These are phyloP conservation scores for Zosterops lateralis DNA, from an alignment of 2,113 vertebrate genomes.

Conservation along the genomic window DNA sequence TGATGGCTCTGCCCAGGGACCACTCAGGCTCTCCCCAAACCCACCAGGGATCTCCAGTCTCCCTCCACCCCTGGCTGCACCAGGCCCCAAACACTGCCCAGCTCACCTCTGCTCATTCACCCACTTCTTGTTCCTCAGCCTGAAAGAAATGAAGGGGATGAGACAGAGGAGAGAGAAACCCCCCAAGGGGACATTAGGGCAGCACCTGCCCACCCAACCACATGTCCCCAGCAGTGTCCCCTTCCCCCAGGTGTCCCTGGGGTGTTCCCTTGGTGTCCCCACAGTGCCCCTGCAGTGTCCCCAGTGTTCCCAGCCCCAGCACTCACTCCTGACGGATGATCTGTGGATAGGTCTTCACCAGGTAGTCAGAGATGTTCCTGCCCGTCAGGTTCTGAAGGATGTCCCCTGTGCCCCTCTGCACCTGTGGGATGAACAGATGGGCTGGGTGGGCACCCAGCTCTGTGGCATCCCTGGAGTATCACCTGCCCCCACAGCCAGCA, in stretches of 20 bases:
- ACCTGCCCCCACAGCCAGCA: accelerated
- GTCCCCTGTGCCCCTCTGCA: conserved; percentile 51
- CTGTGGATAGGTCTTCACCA: conserved; percentile 91
- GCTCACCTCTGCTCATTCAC: conserved; percentile 90
- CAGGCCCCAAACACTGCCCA: background rate
- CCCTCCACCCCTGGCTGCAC: accelerated
- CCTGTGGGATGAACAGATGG: background rate
- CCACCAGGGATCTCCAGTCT: background rate
- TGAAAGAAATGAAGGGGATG: conserved; percentile 5
- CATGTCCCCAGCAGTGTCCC: background rate
- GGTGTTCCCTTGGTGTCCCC: background rate
- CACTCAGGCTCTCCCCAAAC: too few species aligned
- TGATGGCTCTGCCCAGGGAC: background rate
- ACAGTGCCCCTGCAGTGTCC: background rate
- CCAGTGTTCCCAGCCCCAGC: background rate
- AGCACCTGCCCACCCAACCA: accelerated
- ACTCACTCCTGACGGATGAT: conserved; percentile 85
- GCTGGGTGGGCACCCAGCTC: accelerated
- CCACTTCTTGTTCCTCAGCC: conserved; percentile 88
- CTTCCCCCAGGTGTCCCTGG: accelerated
- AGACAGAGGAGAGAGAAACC: too few species aligned
- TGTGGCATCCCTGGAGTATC: accelerated
- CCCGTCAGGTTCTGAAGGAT: conserved; percentile 88
- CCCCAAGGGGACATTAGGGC: accelerated
- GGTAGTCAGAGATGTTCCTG: conserved; percentile 88